These are phyloP conservation scores for Melinopterus prodromus DNA, from an alignment of 2,888 invertebrate species.

Conservation along the genomic window DNA sequence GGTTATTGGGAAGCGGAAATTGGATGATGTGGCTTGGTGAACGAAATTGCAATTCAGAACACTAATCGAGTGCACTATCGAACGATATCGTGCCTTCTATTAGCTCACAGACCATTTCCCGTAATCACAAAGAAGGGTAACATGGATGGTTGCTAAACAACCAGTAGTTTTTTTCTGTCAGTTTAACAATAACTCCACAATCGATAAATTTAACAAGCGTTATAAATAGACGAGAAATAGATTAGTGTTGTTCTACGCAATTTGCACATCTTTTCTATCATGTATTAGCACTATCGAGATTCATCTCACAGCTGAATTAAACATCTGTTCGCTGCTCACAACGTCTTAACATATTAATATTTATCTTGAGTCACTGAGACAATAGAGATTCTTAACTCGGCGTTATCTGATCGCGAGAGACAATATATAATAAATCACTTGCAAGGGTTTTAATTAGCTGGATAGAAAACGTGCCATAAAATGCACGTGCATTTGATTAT, in stretches of 20 bases:
- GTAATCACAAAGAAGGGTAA: no score
- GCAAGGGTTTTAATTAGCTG: neutral
- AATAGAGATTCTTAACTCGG: neutral
- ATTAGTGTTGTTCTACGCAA: neutral
- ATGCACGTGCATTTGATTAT: neutral
- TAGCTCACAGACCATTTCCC: no score
- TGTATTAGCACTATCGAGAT: neutral
- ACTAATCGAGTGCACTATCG: neutral
- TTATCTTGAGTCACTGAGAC: neutral
- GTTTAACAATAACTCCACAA: no score
- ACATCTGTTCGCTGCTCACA: neutral
- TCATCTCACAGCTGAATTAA: neutral
- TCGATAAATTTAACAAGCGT: no score
- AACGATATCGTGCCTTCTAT: no score
- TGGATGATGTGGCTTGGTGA: neutral
- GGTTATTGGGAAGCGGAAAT: neutral
- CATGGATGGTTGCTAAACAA: no score
- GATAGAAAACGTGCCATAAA: slow-evolving; percentile 4
- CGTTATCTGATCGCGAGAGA: neutral
- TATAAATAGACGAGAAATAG: no score
- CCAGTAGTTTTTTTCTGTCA: no score
- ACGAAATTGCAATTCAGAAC: neutral
- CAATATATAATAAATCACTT: slow-evolving; percentile 4
- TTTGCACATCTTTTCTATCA: neutral
- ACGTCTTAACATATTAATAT: neutral